A percentile compares a stretch with the other conserved stretches of the same genome.
Conservation (phyloP, 2,113 vertebrate genomes). For the Sus scrofa region T2T-Sscrofa CM000818.6:47521001-47521500, state of each 20-base stretch:
- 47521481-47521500: neutral
- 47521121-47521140: neutral
- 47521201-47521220: neutral
- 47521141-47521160: neutral
- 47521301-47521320: neutral
- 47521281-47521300: constrained; percentile 63
- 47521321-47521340: constrained; percentile 16
- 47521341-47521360: constrained; percentile 64
- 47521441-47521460: neutral
- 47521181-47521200: constrained; percentile 10
- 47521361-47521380: neutral
- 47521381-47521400: neutral
- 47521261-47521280: constrained; percentile 60
- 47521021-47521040: neutral
- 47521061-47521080: neutral
- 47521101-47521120: neutral
- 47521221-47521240: neutral
- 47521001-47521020: neutral
- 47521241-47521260: constrained; percentile 62
- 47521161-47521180: neutral
- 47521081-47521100: neutral
- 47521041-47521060: neutral
- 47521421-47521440: neutral
- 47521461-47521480: neutral
- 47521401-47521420: neutral